Conservation (phyloP, 2,797 vertebrate genomes). For the Neopelma chrysocephalum region DNA sequence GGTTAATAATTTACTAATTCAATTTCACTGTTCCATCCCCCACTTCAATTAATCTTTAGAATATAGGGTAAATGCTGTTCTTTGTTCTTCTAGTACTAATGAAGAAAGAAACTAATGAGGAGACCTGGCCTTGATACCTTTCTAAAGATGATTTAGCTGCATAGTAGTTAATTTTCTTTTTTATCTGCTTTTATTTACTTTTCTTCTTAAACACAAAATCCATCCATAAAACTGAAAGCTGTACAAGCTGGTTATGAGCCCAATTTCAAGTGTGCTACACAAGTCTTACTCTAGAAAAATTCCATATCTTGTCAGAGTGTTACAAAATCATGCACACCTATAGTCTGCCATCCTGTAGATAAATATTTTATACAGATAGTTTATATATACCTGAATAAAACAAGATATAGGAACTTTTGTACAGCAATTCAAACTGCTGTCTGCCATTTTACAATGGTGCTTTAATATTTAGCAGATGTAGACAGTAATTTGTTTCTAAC, state of each 20-base stretch:
- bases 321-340: background rate
- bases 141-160: background rate
- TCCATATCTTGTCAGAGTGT: background rate
- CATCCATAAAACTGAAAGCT: background rate
- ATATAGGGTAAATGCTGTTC: conserved; percentile 54
- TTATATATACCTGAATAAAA: conserved; percentile 21
- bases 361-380: background rate
- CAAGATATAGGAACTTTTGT: background rate
- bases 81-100: conserved; percentile 49
- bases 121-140: conserved; percentile 35
- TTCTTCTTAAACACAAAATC: background rate
- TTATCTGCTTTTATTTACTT: conserved; percentile 28
- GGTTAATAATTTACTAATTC: conserved; percentile 69
- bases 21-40: conserved; percentile 41
- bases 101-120: conserved; percentile 47
- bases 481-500: background rate
- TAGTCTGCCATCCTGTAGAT: background rate
- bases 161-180: background rate
- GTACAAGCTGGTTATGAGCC: background rate
- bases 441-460: background rate
- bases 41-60: conserved; percentile 56
- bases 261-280: background rate
- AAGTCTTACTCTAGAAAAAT: background rate
- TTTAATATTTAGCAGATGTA: conserved; percentile 11
- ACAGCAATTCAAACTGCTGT: background rate